These are phyloP conservation scores for Olivierus martensii DNA, from an alignment of 1,140 invertebrate genomes.

Conservation along the genomic window DNA sequence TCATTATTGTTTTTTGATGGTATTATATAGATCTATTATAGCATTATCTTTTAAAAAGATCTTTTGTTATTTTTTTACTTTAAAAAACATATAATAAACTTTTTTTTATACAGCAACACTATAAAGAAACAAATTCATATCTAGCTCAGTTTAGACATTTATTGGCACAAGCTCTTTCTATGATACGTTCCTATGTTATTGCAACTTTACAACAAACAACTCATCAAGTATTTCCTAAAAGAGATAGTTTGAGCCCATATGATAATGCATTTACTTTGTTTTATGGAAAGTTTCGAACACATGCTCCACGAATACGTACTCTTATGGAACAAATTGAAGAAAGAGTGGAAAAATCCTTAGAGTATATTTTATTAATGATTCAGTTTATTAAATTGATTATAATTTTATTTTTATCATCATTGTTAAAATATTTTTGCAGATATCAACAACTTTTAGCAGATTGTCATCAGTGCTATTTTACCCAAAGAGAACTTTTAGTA, in stretches of 20 bases:
- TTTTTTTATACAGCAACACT: slow-evolving; percentile 39
- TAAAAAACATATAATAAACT: too few species aligned
- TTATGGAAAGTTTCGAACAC: slow-evolving; percentile 86
- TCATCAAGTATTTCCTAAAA: slow-evolving; percentile 43
- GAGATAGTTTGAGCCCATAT: slow-evolving; percentile 21
- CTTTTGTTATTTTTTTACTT: too few species aligned
- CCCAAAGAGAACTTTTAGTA: slow-evolving; percentile 54
- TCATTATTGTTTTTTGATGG: too few species aligned
- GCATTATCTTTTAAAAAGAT: too few species aligned
- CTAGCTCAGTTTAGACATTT: slow-evolving; percentile 28
- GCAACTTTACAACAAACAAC: slow-evolving; percentile 33
- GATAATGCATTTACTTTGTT: slow-evolving; percentile 77
- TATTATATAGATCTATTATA: too few species aligned
- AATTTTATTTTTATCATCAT: slow-evolving; percentile 9
- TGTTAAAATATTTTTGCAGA: slow-evolving; percentile 27
- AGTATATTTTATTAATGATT: slow-evolving; percentile 38
- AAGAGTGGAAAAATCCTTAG: slow-evolving; percentile 48
- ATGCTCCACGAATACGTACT: slow-evolving; percentile 62
- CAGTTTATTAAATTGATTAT: slow-evolving; percentile 1
- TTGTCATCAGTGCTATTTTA: slow-evolving; percentile 72
- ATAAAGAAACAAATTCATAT: slow-evolving; percentile 55
- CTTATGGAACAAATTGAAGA: slow-evolving; percentile 69
- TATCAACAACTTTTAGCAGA: slow-evolving; percentile 63
- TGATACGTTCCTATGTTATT: slow-evolving; percentile 22
- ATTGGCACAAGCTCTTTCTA: slow-evolving; percentile 19